phyloP scores from a whole-genome alignment of 1,140 invertebrate species.

The Andrena cerasifolii region DNA sequence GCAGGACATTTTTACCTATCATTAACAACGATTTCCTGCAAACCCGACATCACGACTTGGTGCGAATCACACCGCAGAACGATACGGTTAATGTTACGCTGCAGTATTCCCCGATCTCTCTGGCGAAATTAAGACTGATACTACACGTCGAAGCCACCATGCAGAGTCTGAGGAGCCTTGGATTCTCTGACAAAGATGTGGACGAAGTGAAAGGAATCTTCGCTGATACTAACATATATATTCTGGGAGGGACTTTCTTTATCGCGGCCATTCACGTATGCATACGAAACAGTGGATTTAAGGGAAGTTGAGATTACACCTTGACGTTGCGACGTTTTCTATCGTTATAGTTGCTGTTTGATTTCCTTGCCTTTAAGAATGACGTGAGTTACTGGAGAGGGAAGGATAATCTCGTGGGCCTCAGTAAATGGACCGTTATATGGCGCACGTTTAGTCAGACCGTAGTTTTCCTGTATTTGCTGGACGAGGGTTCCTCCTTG shows the following conservation, averaged over 20 bases:
- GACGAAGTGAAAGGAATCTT: slow-evolving; percentile 99
- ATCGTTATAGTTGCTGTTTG: slow-evolving; percentile 93
- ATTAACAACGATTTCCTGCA: slow-evolving; percentile 92
- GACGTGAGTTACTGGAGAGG: slow-evolving; percentile 97
- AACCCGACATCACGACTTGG: slow-evolving; percentile 89
- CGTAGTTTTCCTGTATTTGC: slow-evolving; percentile 96
- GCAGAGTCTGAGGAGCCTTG: slow-evolving; percentile 87
- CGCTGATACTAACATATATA: slow-evolving; percentile 96
- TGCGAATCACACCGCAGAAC: slow-evolving; percentile 84
- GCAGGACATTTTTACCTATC: slow-evolving; percentile 91
- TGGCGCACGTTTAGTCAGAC: slow-evolving; percentile 97
- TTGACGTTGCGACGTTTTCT: slow-evolving; percentile 1
- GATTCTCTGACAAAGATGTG: slow-evolving; percentile 96
- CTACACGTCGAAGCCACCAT: slow-evolving; percentile 92
- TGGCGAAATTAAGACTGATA: slow-evolving; percentile 89
- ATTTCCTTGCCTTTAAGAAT: slow-evolving; percentile 99
- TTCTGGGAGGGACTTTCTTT: slow-evolving; percentile 95
- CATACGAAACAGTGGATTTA: slow-evolving; percentile 57
- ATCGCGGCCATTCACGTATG: slow-evolving; percentile 97
- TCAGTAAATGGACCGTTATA: slow-evolving; percentile 93
- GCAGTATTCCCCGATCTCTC: slow-evolving; percentile 85
- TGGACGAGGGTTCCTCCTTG: slow-evolving; percentile 96
- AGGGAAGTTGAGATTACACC: not conserved
- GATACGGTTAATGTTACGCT: slow-evolving; percentile 84
- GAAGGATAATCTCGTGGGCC: slow-evolving; percentile 92